These are phyloP conservation scores for Coreius guichenoti DNA, from an alignment of 2,797 vertebrate species.

Conservation along the genomic window DNA sequence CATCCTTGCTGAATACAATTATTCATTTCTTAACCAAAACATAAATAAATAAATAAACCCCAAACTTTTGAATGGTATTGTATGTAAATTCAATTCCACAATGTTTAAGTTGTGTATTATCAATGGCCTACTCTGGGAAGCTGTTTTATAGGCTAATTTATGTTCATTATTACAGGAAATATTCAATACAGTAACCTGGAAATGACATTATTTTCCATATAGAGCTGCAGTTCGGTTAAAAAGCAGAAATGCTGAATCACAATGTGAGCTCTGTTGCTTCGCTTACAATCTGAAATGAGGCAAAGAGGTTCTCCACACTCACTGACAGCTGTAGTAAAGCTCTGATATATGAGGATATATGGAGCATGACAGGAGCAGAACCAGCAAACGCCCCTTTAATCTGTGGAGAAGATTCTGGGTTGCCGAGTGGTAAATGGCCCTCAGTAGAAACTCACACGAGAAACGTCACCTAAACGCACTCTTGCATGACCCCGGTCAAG, in stretches of 20 bases:
- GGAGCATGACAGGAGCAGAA: background rate
- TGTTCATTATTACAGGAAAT: background rate
- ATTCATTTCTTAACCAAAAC: background rate
- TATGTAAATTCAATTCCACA: background rate
- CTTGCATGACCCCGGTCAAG: background rate
- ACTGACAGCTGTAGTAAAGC: constrained; percentile 2
- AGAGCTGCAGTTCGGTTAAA: background rate
- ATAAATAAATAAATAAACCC: background rate
- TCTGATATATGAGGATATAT: background rate
- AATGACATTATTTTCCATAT: background rate
- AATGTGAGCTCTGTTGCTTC: background rate
- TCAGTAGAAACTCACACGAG: background rate
- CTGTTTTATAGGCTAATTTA: background rate
- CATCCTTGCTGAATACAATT: background rate
- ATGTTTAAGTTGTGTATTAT: background rate
- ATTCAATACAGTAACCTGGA: background rate
- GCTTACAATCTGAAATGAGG: background rate
- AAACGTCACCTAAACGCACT: background rate
- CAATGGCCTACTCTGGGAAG: background rate
- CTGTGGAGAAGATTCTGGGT: constrained; percentile 16
- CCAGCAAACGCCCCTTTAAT: background rate
- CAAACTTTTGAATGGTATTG: background rate
- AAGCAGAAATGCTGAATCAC: background rate
- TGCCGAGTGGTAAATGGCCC: background rate
- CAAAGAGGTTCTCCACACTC: background rate